phyloP scores from a whole-genome alignment of 2,113 vertebrate species.

The Pimephales promelas region DNA sequence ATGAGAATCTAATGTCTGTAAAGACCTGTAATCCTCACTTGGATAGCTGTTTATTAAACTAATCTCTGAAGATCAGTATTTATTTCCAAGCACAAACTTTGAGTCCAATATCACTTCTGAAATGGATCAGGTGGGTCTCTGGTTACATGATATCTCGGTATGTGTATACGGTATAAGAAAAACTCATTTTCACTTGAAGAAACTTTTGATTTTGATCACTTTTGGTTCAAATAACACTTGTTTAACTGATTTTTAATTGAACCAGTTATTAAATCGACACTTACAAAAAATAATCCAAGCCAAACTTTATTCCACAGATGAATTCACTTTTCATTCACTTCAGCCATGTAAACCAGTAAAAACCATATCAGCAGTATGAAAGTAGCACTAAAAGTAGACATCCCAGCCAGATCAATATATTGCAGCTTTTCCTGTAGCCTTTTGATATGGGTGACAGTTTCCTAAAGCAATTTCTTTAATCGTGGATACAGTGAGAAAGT shows the following conservation, averaged over 20 bases:
- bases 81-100: neutral
- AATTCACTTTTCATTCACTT: slow-evolving; percentile 4
- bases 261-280: neutral
- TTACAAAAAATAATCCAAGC: neutral
- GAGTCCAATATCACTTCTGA: neutral
- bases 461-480: neutral
- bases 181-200: neutral
- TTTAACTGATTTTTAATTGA: neutral
- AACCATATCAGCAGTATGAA: slow-evolving; percentile 1
- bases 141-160: neutral
- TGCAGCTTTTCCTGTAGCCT: neutral
- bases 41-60: slow-evolving; percentile 7
- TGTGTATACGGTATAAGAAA: neutral
- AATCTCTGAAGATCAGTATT: neutral
- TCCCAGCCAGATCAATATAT: neutral
- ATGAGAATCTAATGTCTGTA: slow-evolving; percentile 5
- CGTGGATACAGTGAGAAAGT: neutral
- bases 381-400: slow-evolving; percentile 3
- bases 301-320: neutral
- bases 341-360: neutral
- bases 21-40: neutral
- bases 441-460: neutral
- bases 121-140: neutral
- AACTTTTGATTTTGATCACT: too few relatives aligned
- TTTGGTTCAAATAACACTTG: neutral